Evolutionary conservation across 2,888 invertebrate species (phyloP).

Genomic region (Gerris lacustris): DNA sequence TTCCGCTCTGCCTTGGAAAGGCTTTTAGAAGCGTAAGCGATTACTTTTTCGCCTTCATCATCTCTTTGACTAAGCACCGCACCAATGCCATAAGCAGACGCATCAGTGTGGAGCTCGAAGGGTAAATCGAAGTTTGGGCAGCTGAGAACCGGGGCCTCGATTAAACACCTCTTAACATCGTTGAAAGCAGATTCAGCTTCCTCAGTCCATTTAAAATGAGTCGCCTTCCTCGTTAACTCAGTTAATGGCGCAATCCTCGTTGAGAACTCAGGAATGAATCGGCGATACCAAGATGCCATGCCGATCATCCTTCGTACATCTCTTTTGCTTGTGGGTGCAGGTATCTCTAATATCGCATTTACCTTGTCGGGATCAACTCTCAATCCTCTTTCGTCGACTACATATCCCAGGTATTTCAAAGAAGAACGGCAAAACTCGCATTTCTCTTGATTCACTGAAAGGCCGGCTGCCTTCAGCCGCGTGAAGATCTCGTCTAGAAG

Average conservation of each 20-base stretch:
- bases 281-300: constrained; percentile 22
- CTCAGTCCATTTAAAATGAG: constrained; percentile 13
- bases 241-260: too few species aligned
- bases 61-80: constrained; percentile 26
- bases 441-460: too few species aligned
- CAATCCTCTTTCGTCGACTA: constrained; percentile 32
- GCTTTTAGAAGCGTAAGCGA: constrained; percentile 28
- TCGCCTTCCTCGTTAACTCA: too few species aligned
- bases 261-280: too few species aligned
- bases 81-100: constrained; percentile 18
- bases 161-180: constrained; percentile 7
- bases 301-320: too few species aligned
- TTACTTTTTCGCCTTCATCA: constrained; percentile 25
- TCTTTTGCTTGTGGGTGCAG: too few species aligned
- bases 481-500: constrained; percentile 19
- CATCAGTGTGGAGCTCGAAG: constrained; percentile 22
- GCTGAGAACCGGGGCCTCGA: constrained; percentile 18
- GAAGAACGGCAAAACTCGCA: constrained; percentile 28
- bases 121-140: constrained; percentile 22
- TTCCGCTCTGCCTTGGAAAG: constrained; percentile 25
- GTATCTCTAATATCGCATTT: too few species aligned
- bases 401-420: constrained; percentile 33
- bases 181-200: constrained; percentile 17
- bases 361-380: too few species aligned
- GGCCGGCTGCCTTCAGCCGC: too few species aligned